Evolutionary conservation across 2,888 invertebrate genomes (phyloP).

Genomic region (Pilophorus perplexus): DNA sequence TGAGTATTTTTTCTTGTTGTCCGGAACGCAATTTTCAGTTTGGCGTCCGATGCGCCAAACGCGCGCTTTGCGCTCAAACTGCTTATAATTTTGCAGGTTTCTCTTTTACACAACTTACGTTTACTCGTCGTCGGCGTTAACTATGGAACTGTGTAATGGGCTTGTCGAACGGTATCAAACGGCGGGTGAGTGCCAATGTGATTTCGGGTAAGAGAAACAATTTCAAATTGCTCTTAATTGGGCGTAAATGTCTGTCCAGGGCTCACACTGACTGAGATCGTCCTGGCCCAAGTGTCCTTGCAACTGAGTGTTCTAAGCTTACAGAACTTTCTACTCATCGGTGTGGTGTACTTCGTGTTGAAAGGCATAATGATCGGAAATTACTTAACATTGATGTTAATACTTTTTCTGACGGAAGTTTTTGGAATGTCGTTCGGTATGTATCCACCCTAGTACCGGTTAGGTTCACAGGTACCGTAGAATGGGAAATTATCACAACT

Average conservation of each 20-base stretch:
- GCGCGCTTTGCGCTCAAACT: not conserved
- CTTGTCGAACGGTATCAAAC: constrained; percentile 35
- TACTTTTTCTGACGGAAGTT: constrained; percentile 17
- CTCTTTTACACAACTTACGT: constrained; percentile 31
- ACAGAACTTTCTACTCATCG: constrained; percentile 28
- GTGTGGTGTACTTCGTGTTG: constrained; percentile 16
- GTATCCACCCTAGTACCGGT: too few species aligned
- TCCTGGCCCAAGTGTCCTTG: constrained; percentile 13
- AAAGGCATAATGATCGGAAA: constrained; percentile 6
- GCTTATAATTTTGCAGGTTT: constrained; percentile 19
- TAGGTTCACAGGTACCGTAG: too few species aligned
- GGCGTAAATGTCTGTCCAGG: too few species aligned
- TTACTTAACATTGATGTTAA: not conserved
- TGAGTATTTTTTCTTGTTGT: not conserved
- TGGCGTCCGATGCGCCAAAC: not conserved
- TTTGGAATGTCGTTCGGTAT: constrained; percentile 25
- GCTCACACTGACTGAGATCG: constrained; percentile 21
- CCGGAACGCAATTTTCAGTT: not conserved
- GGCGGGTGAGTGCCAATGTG: constrained; percentile 16
- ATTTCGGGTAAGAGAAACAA: not conserved
- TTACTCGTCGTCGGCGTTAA: constrained; percentile 30
- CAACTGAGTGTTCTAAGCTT: constrained; percentile 24
- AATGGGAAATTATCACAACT: not conserved
- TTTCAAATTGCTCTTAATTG: not conserved
- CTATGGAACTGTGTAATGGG: constrained; percentile 27